These are phyloP conservation scores for Orius insidiosus DNA, from an alignment of 1,140 invertebrate genomes.

Conservation along the genomic window DNA sequence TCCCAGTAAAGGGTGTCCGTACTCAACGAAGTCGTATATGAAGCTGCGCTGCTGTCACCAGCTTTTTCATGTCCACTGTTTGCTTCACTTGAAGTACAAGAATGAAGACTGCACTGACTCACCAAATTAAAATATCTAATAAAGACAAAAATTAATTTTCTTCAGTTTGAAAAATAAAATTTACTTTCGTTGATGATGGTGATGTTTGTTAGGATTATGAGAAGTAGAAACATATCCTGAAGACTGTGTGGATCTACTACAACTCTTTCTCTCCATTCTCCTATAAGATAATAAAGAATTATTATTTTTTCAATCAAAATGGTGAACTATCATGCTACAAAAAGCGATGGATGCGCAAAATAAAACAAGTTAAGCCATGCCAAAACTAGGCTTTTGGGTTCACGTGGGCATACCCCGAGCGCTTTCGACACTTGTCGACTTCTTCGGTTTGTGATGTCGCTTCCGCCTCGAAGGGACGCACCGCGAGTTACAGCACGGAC, in stretches of 20 bases:
- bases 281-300: neutral
- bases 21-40: constrained; percentile 64
- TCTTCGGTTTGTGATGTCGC: constrained; percentile 19
- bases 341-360: neutral
- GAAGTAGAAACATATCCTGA: constrained; percentile 9
- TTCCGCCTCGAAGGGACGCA: constrained; percentile 45
- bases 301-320: neutral
- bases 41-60: constrained; percentile 44
- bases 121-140: constrained; percentile 22
- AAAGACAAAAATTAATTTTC: no score
- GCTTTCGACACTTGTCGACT: constrained; percentile 7
- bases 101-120: constrained; percentile 63
- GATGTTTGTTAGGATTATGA: constrained; percentile 10
- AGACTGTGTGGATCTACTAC: constrained; percentile 4
- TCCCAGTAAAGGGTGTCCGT: constrained; percentile 66
- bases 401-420: constrained; percentile 9
- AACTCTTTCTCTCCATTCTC: constrained; percentile 14
- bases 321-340: neutral
- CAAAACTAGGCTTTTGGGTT: no score
- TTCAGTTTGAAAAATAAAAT: neutral
- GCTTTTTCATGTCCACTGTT: constrained; percentile 23
- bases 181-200: constrained; percentile 9
- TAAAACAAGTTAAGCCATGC: neutral
- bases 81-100: constrained; percentile 58
- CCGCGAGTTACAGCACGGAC: constrained; percentile 59